Percentiles rank a stretch among this genome's conserved stretches.
Conservation (phyloP, 2,113 vertebrate species). For the Diadophis punctatus region DNA sequence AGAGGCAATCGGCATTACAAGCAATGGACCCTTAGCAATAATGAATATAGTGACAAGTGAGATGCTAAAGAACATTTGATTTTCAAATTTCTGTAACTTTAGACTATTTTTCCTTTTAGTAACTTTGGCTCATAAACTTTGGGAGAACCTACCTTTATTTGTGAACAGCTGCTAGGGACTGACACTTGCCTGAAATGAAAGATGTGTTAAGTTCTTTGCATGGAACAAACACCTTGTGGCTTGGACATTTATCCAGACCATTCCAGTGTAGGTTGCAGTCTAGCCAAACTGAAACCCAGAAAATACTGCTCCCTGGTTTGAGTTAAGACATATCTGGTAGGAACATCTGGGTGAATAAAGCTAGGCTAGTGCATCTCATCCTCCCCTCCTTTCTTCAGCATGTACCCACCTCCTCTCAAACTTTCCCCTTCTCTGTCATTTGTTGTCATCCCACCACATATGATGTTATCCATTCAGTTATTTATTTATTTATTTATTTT, state of each 20-base stretch:
- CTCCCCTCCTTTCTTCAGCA: neutral
- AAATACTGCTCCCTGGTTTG: neutral
- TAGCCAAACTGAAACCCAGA: neutral
- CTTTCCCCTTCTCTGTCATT: neutral
- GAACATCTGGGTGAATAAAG: neutral
- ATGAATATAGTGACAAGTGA: neutral
- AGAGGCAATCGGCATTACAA: neutral
- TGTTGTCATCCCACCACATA: neutral
- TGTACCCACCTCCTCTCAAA: neutral
- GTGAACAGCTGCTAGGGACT: neutral
- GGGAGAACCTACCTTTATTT: neutral
- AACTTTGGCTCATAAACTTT: neutral
- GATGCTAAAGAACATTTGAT: neutral
- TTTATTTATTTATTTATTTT: too few relatives aligned
- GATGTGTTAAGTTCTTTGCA: neutral
- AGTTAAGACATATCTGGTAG: neutral
- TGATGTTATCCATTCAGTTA: too few relatives aligned
- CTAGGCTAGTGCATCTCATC: neutral
- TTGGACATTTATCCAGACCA: neutral
- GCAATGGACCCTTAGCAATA: neutral
- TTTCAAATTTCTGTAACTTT: neutral
- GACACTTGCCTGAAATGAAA: neutral
- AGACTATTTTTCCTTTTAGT: neutral
- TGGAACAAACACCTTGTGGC: neutral
- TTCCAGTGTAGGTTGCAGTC: neutral